Base-by-base conservation (phyloP, 2,888 invertebrate species). In the Acanthosepion pharaonis region DNA sequence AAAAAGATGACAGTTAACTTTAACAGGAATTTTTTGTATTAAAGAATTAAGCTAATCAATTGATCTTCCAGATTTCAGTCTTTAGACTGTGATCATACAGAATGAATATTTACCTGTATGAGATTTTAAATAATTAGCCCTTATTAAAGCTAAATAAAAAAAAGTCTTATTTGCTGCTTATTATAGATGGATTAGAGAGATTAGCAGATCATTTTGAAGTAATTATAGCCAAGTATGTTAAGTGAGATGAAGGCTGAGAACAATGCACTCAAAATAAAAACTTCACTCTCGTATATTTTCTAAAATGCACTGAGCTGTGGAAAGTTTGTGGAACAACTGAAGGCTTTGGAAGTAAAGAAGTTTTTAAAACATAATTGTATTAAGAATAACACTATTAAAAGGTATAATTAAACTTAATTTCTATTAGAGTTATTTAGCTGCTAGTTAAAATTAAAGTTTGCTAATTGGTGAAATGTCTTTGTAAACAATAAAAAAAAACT, bases 81-180 rank as follows among this genome's bases (percentile, higher is more conserved):
- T 78, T n/a, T 78, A 78, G n/a, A 78, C 15, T 25, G 25, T 20
- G 2, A 59, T n/a, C n/a, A n/a, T n/a, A 78, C n/a, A 78, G 11
- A 78, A 78, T 78, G 78, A 78, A 78, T 78, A 78, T 78, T 78
- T 78, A 78, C 78, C 23, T 3, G 78, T 78, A n/a, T 78, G 33
- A 78, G 78, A 78, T 78, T 78, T 78, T 78, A 78, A 78, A 78
- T 78, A 78, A 78, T 78, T 78, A 78, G n/a, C 78, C n/a, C 78
- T 33, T 78, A 78, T 78, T n/a, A 78, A 78, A 78, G 78, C 33
- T 33, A 23, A 78, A 78, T n/a, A 78, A 78, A 78, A 78, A 78
- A n/a, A 78, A 78, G 78, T 78, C 78, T 18, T 11, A 33, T n/a
- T 78, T 33, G 78, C 15, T 78, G n/a, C 78, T 78, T 33, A 78